Evolutionary conservation across 2,888 invertebrate species (phyloP).

Genomic region (Morpho achilles): DNA sequence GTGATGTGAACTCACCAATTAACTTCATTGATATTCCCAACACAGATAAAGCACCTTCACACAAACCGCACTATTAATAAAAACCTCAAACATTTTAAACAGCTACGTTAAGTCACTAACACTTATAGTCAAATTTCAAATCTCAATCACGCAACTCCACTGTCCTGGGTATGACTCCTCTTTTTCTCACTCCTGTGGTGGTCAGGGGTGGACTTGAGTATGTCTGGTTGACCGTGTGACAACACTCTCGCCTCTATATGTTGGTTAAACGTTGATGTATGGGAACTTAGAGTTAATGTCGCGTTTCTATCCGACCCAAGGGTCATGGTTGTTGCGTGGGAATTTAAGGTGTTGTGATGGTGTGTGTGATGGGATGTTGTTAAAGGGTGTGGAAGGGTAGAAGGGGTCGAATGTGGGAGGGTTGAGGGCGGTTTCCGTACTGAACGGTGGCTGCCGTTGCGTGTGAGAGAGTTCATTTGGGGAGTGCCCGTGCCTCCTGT

Average conservation of each 20-base stretch:
- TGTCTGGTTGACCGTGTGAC: conserved; percentile 86
- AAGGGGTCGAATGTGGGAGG: conserved; percentile 68
- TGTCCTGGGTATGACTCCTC: conserved; percentile 49
- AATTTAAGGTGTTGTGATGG: conserved; percentile 77
- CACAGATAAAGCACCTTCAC: background rate
- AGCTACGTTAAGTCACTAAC: conserved; percentile 9
- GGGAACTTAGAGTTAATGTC: conserved; percentile 58
- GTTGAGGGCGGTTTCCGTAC: conserved; percentile 59
- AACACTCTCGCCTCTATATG: conserved; percentile 46
- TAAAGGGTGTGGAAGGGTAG: conserved; percentile 47
- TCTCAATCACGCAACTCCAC: conserved; percentile 63
- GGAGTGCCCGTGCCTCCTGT: conserved; percentile 87
- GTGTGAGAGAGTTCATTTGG: conserved; percentile 87
- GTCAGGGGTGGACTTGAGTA: conserved; percentile 91
- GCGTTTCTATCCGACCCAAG: conserved; percentile 60
- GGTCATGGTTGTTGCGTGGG: conserved; percentile 74
- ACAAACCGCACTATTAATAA: background rate
- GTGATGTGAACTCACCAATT: background rate
- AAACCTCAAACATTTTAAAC: conserved; percentile 5
- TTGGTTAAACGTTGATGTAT: conserved; percentile 52
- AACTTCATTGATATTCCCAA: no score
- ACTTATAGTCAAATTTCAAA: conserved; percentile 14
- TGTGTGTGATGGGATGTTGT: conserved; percentile 36
- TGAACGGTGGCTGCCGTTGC: conserved; percentile 84
- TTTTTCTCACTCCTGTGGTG: conserved; percentile 80